These are phyloP conservation scores for Jordanella pulchra DNA, from an alignment of 2,797 vertebrate species.

Conservation along the genomic window DNA sequence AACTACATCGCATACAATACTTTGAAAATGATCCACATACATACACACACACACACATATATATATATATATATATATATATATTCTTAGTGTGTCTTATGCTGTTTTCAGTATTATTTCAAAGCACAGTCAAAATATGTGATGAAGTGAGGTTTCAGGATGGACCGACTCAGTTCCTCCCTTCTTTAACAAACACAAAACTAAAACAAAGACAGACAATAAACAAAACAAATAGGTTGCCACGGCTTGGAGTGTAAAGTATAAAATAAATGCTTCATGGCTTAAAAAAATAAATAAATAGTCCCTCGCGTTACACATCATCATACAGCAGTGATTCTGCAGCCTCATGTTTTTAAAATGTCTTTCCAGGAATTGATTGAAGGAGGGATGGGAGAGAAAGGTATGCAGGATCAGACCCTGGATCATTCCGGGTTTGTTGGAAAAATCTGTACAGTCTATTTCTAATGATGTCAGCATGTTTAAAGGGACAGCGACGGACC, in stretches of 20 bases:
- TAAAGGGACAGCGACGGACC: background rate
- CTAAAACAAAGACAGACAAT: conserved; percentile 3
- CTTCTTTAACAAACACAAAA: conserved; percentile 17
- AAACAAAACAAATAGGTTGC: conserved; percentile 9
- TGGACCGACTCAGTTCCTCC: background rate
- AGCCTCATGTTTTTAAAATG: conserved; percentile 28
- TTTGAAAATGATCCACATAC: conserved; percentile 26
- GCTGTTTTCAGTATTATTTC: background rate
- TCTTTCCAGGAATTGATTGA: conserved; percentile 8
- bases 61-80: conserved; percentile 13
- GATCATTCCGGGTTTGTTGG: background rate
- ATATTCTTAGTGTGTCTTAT: background rate
- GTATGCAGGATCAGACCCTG: background rate
- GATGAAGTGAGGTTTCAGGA: background rate
- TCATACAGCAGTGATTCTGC: conserved; percentile 41
- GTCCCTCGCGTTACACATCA: conserved; percentile 6
- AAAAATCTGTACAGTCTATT: background rate
- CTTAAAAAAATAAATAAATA: conserved; percentile 61
- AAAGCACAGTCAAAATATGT: background rate
- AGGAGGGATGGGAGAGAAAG: background rate
- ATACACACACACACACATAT: too few species aligned
- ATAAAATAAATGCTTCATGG: conserved; percentile 63
- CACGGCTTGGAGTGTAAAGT: conserved; percentile 45
- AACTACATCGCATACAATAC: conserved; percentile 44
- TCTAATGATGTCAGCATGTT: background rate